These are phyloP conservation scores for Scolopax rusticola DNA, from an alignment of 2,797 vertebrate genomes.

Conservation along the genomic window DNA sequence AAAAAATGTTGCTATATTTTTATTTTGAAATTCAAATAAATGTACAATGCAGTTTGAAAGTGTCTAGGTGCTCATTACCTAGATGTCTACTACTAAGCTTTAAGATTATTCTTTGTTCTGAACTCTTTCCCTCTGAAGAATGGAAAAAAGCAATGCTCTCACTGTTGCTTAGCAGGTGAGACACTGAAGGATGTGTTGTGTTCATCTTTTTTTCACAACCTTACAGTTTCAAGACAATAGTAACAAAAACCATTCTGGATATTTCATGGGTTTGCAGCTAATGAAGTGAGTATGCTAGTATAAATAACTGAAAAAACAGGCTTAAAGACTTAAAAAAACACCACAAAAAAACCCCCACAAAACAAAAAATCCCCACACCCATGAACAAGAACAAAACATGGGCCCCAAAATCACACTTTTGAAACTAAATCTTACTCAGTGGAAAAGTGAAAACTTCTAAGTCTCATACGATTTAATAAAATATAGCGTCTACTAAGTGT, in stretches of 20 bases:
- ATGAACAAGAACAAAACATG: neutral
- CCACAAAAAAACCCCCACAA: no score
- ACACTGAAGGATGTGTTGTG: neutral
- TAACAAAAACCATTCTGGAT: neutral
- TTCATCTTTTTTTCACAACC: conserved; percentile 15
- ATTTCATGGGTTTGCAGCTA: conserved; percentile 10
- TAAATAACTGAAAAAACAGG: neutral
- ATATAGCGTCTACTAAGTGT: neutral
- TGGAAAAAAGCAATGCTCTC: neutral
- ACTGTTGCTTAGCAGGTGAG: neutral
- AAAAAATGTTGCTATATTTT: neutral
- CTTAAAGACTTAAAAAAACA: neutral
- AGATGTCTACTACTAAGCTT: neutral
- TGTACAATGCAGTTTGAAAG: neutral
- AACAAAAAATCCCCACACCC: accelerated
- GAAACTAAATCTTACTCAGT: neutral
- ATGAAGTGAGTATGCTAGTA: neutral
- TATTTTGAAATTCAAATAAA: neutral
- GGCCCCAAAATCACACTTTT: neutral
- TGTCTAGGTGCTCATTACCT: neutral
- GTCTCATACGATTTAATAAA: neutral
- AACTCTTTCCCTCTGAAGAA: neutral
- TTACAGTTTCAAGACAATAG: neutral
- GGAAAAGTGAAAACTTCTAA: neutral
- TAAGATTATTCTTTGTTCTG: neutral